phyloP scores from a whole-genome alignment of 92 coral and sea anemone species.

The Isaurus tuberculatus region DNA sequence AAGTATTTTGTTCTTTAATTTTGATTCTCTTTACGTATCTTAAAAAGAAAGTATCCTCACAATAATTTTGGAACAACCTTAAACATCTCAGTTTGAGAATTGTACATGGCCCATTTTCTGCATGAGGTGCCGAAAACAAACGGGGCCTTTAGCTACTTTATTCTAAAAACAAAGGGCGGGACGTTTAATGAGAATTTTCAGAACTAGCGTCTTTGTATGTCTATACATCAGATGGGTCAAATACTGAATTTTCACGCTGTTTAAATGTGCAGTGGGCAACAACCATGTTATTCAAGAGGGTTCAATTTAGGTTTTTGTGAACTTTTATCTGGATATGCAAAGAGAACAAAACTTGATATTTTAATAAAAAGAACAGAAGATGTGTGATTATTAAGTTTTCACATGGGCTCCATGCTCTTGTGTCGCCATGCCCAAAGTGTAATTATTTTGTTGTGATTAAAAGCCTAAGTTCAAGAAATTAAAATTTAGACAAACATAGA shows the following conservation, averaged over 20 bases:
- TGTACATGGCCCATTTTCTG: slow-evolving; percentile 67
- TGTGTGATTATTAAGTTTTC: slow-evolving; percentile 32
- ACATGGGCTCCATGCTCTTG: slow-evolving; percentile 35
- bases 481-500: slow-evolving; percentile 33
- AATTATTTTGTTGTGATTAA: slow-evolving; percentile 44
- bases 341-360: slow-evolving; percentile 29
- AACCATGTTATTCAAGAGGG: slow-evolving; percentile 38
- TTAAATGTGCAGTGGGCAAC: slow-evolving; percentile 57
- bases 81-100: slow-evolving; percentile 42
- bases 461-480: slow-evolving; percentile 44
- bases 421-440: slow-evolving; percentile 45
- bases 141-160: slow-evolving; percentile 70
- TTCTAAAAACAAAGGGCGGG: slow-evolving; percentile 67
- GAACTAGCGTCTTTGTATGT: slow-evolving; percentile 58
- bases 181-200: slow-evolving; percentile 69
- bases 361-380: slow-evolving; percentile 27
- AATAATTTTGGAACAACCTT: slow-evolving; percentile 27
- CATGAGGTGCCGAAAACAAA: slow-evolving; percentile 71
- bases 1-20: slow-evolving; percentile 23
- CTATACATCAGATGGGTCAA: slow-evolving; percentile 68
- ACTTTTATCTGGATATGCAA: slow-evolving; percentile 40
- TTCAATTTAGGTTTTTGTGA: slow-evolving; percentile 34
- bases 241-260: slow-evolving; percentile 69
- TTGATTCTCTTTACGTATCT: slow-evolving; percentile 9
- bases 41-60: neutral